Conservation (phyloP, 2,113 vertebrate genomes). For the Nettapus auritus region DNA sequence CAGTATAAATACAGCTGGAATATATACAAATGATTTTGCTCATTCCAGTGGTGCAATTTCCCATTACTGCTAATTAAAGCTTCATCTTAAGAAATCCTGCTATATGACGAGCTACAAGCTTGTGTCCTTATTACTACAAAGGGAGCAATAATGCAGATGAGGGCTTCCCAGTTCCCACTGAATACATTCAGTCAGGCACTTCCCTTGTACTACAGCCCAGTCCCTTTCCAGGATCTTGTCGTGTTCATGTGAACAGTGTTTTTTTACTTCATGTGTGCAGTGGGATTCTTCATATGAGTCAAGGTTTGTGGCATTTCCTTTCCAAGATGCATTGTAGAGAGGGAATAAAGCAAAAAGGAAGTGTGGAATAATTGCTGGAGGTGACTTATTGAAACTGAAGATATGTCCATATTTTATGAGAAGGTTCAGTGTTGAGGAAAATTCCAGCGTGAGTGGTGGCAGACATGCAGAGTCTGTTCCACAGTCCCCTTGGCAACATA, state of each 20-base stretch:
- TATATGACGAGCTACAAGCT: background rate
- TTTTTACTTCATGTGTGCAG: background rate
- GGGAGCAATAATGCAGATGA: background rate
- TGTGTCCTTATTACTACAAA: background rate
- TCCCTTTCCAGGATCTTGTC: background rate
- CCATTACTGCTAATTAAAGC: constrained; percentile 56
- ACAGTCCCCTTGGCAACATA: too few species aligned
- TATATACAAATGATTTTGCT: constrained; percentile 4
- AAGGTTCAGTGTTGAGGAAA: too few species aligned
- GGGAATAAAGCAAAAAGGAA: background rate
- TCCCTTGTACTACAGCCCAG: background rate
- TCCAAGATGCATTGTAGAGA: background rate
- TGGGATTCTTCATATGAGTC: background rate
- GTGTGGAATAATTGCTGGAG: too few species aligned
- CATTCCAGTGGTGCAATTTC: constrained; percentile 61
- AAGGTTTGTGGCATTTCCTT: background rate
- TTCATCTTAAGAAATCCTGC: background rate
- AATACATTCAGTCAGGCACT: background rate
- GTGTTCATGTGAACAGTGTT: background rate
- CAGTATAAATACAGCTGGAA: constrained; percentile 60
- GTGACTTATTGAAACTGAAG: too few species aligned
- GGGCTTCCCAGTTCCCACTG: background rate
- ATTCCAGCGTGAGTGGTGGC: too few species aligned
- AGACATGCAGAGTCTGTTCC: too few species aligned
- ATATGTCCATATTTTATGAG: too few species aligned